phyloP scores from a whole-genome alignment of 2,888 invertebrate genomes.

The Platynereis dumerilii region DNA sequence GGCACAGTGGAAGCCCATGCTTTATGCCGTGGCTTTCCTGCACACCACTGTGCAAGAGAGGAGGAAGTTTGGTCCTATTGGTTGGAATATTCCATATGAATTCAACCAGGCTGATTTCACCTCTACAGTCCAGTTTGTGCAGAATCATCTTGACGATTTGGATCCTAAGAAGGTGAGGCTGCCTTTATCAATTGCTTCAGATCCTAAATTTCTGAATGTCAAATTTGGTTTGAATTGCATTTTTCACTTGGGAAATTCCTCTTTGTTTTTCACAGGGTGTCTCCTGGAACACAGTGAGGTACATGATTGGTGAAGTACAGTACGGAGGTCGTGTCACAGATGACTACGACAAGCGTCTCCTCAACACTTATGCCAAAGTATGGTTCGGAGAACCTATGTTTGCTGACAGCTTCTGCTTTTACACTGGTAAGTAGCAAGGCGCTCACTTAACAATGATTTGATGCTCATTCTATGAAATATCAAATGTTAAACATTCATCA shows the following conservation, averaged over 20 bases:
- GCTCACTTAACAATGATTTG: no score
- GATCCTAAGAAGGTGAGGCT: conserved; percentile 83
- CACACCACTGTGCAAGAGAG: conserved; percentile 95
- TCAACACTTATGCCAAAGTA: conserved; percentile 87
- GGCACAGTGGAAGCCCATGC: conserved; percentile 89
- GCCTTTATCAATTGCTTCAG: no score
- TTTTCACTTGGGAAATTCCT: no score
- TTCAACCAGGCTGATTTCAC: conserved; percentile 97
- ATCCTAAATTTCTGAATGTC: neutral
- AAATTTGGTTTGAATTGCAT: no score
- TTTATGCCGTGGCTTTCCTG: conserved; percentile 92
- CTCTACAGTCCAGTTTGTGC: conserved; percentile 93
- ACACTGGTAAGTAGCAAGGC: conserved; percentile 70
- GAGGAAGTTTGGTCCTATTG: conserved; percentile 92
- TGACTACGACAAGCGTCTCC: conserved; percentile 91
- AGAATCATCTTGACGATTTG: conserved; percentile 95
- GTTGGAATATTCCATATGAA: conserved; percentile 97
- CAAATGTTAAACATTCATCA: no score
- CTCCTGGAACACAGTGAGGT: conserved; percentile 96
- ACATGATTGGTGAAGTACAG: conserved; percentile 91
- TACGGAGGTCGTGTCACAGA: conserved; percentile 93
- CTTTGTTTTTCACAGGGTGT: conserved; percentile 74
- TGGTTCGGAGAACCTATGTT: conserved; percentile 94
- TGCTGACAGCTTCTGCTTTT: conserved; percentile 88
- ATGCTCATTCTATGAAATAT: no score